phyloP scores from a whole-genome alignment of 1,140 invertebrate genomes.

The Drosophila murphyi region DNA sequence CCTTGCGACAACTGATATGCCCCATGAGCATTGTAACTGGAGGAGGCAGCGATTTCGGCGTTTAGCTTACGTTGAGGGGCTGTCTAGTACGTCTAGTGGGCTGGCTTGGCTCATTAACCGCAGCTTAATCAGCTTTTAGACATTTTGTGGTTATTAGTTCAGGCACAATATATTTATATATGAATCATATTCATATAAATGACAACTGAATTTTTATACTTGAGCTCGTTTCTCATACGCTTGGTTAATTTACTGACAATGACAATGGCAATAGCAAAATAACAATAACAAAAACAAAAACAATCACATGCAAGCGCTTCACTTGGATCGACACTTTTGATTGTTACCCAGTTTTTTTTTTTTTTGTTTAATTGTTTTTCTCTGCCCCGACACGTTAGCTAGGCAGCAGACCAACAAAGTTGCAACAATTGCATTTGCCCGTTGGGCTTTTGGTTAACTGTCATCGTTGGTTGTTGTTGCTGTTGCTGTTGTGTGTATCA shows the following conservation, averaged over 20 bases:
- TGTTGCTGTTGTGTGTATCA: conserved; percentile 38
- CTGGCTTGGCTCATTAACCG: conserved; percentile 77
- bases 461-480: not conserved
- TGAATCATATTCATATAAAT: conserved; percentile 31
- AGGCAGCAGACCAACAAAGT: not conserved
- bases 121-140: conserved; percentile 77
- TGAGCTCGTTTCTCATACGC: conserved; percentile 49
- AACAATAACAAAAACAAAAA: conserved; percentile 12
- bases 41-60: not conserved
- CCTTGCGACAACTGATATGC: conserved; percentile 34
- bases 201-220: conserved; percentile 28
- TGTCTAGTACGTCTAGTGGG: conserved; percentile 13
- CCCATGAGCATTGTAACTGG: not conserved
- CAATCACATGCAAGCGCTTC: conserved; percentile 14
- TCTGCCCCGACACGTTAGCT: not conserved
- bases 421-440: conserved; percentile 32
- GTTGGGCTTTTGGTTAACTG: conserved; percentile 6
- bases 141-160: conserved; percentile 77
- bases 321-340: conserved; percentile 21
- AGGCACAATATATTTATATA: conserved; percentile 34
- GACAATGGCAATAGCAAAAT: conserved; percentile 1
- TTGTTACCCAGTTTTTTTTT: conserved; percentile 13
- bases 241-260: conserved; percentile 51
- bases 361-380: not conserved
- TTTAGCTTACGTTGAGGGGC: not conserved